Evolutionary conservation across 2,113 vertebrate species (phyloP), one percentile per base, ranked within the genome.

Genomic region (Albula goreensis): DNA sequence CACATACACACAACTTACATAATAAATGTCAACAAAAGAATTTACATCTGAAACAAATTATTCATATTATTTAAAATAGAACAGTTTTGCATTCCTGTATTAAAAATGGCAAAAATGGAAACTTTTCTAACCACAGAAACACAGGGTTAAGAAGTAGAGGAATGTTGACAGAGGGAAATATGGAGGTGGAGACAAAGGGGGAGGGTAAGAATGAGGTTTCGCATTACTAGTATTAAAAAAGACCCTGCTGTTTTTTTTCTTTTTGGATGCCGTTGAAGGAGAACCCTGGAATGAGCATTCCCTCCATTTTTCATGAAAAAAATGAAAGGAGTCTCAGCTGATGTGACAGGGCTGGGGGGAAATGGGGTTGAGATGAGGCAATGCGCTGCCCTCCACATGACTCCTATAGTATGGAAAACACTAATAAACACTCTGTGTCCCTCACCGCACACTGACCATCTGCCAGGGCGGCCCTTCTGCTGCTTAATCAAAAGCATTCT

Each of bases 211-310:
- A 74, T 74, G 70, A 74, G 70, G 70, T 31, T 74, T 74, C 70
- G n/a, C 22, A 74, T 74, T 74, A 25, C 70, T 31, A 22, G 70
- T n/a, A 74, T 74, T 74, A 74, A 74, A 25, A 7, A 31, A 31
- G n/a, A 31, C 70, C 70, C 2, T 41, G 31, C 31, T 41, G 31
- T 66, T 74, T 74, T 74, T 74, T 70, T 70, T n/a, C 70, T 10
- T 74, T 31, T 74, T 74, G 70, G 70, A 74, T 31, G 70, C 22
- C 5, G n/a, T 74, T 74, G 70, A 74, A 74, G 70, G 70, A 74
- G 70, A 31, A n/a, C 70, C 22, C n/a, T 74, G 70, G 70, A 74
- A 74, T 74, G 70, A n/a, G n/a, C n/a, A 74, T 74, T 74, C 70
- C 70, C 70, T 74, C 70, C n/a, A 74, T 74, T 74, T 74, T 66